phyloP scores from a whole-genome alignment of 1,140 invertebrate species.

The Tyrophagus putrescentiae region DNA sequence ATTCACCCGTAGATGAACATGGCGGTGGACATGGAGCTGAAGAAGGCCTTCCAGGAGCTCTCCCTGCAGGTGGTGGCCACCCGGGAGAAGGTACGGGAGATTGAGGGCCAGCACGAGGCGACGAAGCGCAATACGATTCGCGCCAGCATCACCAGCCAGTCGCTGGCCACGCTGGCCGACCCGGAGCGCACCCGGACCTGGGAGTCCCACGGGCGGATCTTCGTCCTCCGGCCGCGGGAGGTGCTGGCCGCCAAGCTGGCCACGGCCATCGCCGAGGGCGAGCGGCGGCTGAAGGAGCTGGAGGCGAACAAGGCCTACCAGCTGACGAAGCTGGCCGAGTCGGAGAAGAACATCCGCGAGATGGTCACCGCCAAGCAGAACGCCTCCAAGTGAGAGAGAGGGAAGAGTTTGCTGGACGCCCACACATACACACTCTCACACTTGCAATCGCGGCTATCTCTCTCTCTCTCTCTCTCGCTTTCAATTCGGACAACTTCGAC shows the following conservation, averaged over 20 bases:
- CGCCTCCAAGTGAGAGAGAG: not conserved
- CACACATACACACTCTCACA: not conserved
- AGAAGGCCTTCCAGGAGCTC: conserved; percentile 20
- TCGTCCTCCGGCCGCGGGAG: conserved; percentile 4
- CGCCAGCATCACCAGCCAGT: not conserved
- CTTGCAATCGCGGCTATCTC: not conserved
- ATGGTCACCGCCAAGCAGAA: conserved; percentile 16
- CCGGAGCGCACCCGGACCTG: not conserved
- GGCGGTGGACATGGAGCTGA: conserved; percentile 20
- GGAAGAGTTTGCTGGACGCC: not conserved
- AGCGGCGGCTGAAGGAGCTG: conserved; percentile 8
- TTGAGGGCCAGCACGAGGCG: conserved; percentile 6
- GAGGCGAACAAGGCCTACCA: conserved; percentile 12
- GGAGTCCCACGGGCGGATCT: conserved; percentile 21
- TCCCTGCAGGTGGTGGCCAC: conserved; percentile 19
- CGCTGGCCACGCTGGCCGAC: not conserved
- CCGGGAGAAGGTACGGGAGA: conserved; percentile 19
- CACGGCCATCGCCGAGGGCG: not conserved
- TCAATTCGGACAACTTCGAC: not conserved
- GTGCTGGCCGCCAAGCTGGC: not conserved
- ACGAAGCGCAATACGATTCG: not conserved
- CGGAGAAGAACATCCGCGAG: conserved; percentile 22
- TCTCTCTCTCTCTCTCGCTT: not conserved
- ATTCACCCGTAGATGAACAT: too few species aligned
- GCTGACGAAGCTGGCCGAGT: conserved; percentile 13